Evolutionary conservation across 2,888 invertebrate genomes (phyloP).

Genomic region (Gnatocerus cornutus): DNA sequence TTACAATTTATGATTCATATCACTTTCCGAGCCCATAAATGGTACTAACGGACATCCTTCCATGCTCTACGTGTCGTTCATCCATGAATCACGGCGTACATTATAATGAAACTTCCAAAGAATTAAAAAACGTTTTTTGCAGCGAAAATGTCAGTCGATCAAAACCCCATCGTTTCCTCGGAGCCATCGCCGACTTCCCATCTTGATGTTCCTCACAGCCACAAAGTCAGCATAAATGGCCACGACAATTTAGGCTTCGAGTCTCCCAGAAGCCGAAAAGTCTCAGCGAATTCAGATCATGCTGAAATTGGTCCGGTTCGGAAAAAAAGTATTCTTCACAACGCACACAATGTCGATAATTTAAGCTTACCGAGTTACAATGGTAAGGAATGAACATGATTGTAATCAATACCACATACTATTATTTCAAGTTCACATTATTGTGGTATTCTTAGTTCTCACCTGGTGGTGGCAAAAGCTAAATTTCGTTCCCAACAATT

Average conservation of each 20-base stretch:
- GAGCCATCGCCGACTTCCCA: constrained; percentile 51
- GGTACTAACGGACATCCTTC: constrained; percentile 41
- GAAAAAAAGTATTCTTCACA: constrained; percentile 82
- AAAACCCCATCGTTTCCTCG: constrained; percentile 50
- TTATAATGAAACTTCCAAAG: constrained; percentile 23
- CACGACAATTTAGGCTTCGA: constrained; percentile 74
- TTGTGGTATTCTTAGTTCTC: neutral
- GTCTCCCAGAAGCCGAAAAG: constrained; percentile 66
- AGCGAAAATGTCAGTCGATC: constrained; percentile 53
- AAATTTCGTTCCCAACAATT: constrained; percentile 8
- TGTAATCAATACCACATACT: neutral
- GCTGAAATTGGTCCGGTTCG: constrained; percentile 80
- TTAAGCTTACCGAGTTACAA: constrained; percentile 47
- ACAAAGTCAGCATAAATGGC: constrained; percentile 60
- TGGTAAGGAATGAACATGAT: constrained; percentile 41
- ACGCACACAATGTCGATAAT: constrained; percentile 61
- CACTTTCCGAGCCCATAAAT: constrained; percentile 32
- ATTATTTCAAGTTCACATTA: too few relatives aligned
- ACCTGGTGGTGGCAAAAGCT: neutral
- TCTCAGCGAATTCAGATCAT: constrained; percentile 69
- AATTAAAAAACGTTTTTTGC: constrained; percentile 19
- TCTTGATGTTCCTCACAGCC: constrained; percentile 48
- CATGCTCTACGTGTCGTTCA: constrained; percentile 26
- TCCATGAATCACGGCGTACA: constrained; percentile 24
- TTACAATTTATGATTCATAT: constrained; percentile 24